phyloP scores from a whole-genome alignment of 2,888 invertebrate species.

The Hypercompe scribonia region DNA sequence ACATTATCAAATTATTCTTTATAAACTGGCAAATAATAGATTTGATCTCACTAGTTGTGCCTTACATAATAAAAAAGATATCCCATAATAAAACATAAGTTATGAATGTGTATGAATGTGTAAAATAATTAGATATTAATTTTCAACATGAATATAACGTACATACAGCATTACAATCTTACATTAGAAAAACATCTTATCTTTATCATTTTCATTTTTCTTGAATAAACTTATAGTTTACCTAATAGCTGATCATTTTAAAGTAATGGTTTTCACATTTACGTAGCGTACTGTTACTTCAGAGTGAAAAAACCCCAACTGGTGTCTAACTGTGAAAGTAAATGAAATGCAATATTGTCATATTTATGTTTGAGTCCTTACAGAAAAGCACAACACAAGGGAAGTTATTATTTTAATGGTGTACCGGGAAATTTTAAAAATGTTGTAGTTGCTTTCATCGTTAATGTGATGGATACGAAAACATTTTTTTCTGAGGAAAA shows the following conservation, averaged over 20 bases:
- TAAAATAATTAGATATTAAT: too few species aligned
- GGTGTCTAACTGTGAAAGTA: slow-evolving; percentile 22
- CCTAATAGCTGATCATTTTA: too few species aligned
- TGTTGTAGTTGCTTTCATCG: slow-evolving; percentile 73
- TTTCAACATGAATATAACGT: too few species aligned
- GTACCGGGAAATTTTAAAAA: slow-evolving; percentile 73
- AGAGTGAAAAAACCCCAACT: not conserved
- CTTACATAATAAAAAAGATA: too few species aligned
- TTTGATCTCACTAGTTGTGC: too few species aligned
- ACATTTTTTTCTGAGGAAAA: slow-evolving; percentile 58
- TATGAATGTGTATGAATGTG: too few species aligned
- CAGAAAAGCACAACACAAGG: slow-evolving; percentile 70
- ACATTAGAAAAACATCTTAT: not conserved
- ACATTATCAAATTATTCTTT: too few species aligned
- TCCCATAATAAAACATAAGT: too few species aligned
- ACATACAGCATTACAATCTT: too few species aligned
- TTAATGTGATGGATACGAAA: slow-evolving; percentile 76
- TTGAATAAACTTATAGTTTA: not conserved
- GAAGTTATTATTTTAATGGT: slow-evolving; percentile 84
- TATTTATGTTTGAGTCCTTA: slow-evolving; percentile 58
- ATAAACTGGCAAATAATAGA: too few species aligned
- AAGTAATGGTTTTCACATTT: not conserved
- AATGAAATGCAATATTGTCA: slow-evolving; percentile 42
- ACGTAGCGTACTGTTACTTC: not conserved
- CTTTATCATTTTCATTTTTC: not conserved